Evolutionary conservation across 2,888 invertebrate species (phyloP), one percentile per base, ranked within the genome.

Genomic region (Limenitis camilla): DNA sequence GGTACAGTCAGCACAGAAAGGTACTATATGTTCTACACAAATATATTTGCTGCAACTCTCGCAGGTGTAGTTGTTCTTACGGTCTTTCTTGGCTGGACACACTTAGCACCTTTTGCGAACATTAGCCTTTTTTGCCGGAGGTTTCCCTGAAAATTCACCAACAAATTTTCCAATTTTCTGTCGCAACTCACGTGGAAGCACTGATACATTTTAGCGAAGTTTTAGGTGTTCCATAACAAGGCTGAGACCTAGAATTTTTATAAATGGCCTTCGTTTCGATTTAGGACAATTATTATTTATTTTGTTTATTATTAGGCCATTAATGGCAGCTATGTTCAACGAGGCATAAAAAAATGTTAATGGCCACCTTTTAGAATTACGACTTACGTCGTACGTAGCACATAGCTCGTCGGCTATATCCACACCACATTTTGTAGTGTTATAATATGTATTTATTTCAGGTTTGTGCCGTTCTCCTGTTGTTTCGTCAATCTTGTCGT

Each of bases 401-500:
- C 32, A 32, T 2, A 32, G 32, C 32, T 32, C 32, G 4, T 32
- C 32, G 6, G 32, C 32, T 1, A 32, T 4, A 32, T 32, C 32
- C 1, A 32, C 32, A 2, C 32, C 32, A 9, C 32, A 6, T 4
- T 32, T 32, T 2, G 52, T 59, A 11, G 3, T 39, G 6, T 61
- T 57, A 46, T 60, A 58, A 53, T 48, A 57, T 4, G 55, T 55
- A n/a, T 40, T 55, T 40, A 62, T 56, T 48, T 61, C 55, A 31
- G 55, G 48, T 39, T 55, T 52, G 6, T 36, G 39, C 36, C 55
- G 44, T 40, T 39, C 53, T 35, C 59, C 59, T 36, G 63, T 57
- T 9, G 45, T 11, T 48, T 55, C 46, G 30, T 63, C 58, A 38
- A 61, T 62, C 4, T 11, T 29, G 29, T 47, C 39, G 28, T 52